Evolutionary conservation across 2,888 invertebrate species (phyloP).

Genomic region (Apamea sordens): DNA sequence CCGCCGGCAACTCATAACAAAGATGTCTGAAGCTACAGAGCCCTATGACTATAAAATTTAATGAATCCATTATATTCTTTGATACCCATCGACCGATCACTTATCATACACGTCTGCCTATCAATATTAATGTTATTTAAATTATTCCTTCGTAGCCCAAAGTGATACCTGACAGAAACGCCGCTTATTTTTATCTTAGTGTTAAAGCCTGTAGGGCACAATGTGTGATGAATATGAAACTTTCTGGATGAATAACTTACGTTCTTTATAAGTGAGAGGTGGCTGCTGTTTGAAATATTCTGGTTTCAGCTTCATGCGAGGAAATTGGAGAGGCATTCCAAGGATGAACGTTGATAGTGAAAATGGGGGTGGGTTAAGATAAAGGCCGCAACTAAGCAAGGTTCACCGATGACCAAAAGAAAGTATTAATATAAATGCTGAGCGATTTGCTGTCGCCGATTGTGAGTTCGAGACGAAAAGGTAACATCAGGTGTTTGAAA

Average conservation of each 20-base stretch:
- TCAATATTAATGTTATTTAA: conserved; percentile 45
- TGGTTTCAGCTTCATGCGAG: neutral
- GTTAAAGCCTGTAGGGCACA: conserved; percentile 6
- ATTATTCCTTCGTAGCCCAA: conserved; percentile 32
- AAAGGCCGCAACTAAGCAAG: neutral
- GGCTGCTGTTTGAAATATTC: neutral
- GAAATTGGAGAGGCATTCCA: neutral
- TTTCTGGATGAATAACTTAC: neutral
- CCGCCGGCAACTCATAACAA: neutral
- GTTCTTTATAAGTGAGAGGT: neutral
- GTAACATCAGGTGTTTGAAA: neutral
- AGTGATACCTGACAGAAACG: conserved; percentile 33
- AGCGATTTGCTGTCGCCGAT: neutral
- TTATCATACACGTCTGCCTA: conserved; percentile 27
- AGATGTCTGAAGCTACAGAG: conserved; percentile 10
- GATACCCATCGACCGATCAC: conserved; percentile 35
- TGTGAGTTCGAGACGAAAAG: neutral
- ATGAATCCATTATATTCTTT: conserved; percentile 40
- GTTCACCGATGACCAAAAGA: neutral
- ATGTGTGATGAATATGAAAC: conserved; percentile 19
- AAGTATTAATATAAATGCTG: no score
- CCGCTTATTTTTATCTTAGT: conserved; percentile 24
- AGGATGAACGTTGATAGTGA: neutral
- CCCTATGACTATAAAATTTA: conserved; percentile 11
- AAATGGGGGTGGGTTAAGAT: no score